phyloP scores from a whole-genome alignment of 2,888 invertebrate species.

The Amphiduros pacificus region DNA sequence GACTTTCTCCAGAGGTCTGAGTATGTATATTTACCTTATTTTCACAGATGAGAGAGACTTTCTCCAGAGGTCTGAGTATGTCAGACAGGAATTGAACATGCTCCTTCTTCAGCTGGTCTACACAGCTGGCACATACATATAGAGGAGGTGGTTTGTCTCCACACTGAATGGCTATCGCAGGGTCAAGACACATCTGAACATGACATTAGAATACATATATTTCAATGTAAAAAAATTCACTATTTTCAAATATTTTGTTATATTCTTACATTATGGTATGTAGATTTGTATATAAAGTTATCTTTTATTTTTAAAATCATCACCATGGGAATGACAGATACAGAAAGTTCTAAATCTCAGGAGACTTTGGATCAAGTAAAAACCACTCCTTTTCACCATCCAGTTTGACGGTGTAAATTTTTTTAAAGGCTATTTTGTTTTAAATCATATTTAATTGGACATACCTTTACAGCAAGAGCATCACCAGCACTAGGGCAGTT shows the following conservation, averaged over 20 bases:
- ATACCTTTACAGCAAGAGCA: conserved; percentile 60
- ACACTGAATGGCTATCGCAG: conserved; percentile 45
- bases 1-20: conserved; percentile 90
- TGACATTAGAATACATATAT: too few species aligned
- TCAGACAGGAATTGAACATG: conserved; percentile 67
- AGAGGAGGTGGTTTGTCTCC: conserved; percentile 82
- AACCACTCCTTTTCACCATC: too few species aligned
- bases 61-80: conserved; percentile 81
- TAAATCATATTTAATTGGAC: neutral
- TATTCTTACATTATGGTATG: too few species aligned
- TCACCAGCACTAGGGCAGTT: conserved; percentile 72
- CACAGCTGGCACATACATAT: conserved; percentile 94
- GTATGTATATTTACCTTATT: conserved; percentile 69
- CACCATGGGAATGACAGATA: too few species aligned
- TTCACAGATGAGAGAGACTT: conserved; percentile 92
- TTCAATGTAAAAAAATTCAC: too few species aligned
- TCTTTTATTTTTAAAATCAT: too few species aligned
- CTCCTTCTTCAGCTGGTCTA: conserved; percentile 63
- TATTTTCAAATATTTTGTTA: too few species aligned
- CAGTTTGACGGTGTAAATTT: too few species aligned
- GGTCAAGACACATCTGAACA: conserved; percentile 74
- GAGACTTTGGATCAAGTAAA: too few species aligned
- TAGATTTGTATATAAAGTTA: too few species aligned
- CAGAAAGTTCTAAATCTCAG: too few species aligned
- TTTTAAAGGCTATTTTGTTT: too few species aligned